Percentiles rank a stretch among this genome's conserved stretches.
phyloP scores from a whole-genome alignment of 2,797 vertebrate species.

The Coluber constrictor region DNA sequence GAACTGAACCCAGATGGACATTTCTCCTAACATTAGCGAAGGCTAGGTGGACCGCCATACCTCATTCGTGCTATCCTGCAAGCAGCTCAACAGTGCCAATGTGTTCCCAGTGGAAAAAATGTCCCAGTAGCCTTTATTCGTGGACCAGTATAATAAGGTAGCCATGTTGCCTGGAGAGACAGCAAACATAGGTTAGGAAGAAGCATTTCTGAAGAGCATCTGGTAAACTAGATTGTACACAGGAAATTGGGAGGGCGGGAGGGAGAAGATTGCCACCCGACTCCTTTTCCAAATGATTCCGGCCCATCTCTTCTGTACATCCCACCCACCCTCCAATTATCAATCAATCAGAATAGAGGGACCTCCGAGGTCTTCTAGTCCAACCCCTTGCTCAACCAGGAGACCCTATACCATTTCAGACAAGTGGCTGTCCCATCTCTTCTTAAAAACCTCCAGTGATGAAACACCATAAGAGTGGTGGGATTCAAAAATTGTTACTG shows the following conservation, averaged over 20 bases:
- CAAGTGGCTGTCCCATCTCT: not conserved
- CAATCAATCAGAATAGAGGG: not conserved
- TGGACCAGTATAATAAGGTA: constrained; percentile 72
- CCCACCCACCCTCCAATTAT: not conserved
- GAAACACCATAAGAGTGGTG: not conserved
- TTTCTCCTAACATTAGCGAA: too few species aligned
- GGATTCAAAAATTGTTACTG: too few species aligned
- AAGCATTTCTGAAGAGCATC: not conserved
- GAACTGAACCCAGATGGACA: too few species aligned
- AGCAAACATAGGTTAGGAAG: not conserved
- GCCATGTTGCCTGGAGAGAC: constrained; percentile 76
- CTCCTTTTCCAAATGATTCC: not conserved
- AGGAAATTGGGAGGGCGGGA: not conserved
- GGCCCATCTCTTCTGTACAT: not conserved
- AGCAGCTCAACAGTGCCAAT: constrained; percentile 79
- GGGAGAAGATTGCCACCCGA: too few species aligned
- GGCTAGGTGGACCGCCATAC: constrained; percentile 54
- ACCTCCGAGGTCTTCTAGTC: not conserved
- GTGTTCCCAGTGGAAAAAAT: constrained; percentile 79
- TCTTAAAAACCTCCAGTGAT: not conserved
- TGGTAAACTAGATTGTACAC: not conserved
- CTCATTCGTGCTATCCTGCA: constrained; percentile 89
- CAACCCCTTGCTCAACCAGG: not conserved
- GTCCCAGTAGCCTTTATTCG: constrained; percentile 77
- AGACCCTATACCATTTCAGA: not conserved